A percentile compares a stretch with the other conserved stretches of the same genome.
These are phyloP conservation scores for Ailuropoda melanoleuca DNA, from an alignment of 2,113 vertebrate genomes.

Conservation along the genomic window DNA sequence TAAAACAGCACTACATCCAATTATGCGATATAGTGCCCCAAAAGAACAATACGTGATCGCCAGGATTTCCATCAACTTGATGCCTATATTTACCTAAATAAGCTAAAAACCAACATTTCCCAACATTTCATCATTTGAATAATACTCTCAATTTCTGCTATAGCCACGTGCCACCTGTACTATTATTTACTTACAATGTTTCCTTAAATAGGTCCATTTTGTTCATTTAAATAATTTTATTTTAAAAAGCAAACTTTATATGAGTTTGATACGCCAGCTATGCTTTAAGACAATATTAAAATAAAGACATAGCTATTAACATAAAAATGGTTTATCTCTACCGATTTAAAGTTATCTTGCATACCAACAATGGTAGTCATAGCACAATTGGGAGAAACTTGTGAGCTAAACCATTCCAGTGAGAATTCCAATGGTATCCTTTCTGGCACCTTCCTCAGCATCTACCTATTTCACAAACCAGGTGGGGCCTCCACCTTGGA, in stretches of 20 bases:
- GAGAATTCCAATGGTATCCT: background rate
- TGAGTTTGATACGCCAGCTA: background rate
- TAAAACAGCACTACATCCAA: constrained; percentile 74
- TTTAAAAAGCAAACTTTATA: constrained; percentile 15
- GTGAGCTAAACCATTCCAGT: background rate
- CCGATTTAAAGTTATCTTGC: background rate
- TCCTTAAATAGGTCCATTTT: constrained; percentile 18
- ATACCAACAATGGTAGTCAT: background rate
- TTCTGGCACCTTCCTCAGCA: background rate
- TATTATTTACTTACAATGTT: background rate
- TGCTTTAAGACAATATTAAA: constrained; percentile 41
- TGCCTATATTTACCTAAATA: constrained; percentile 58
- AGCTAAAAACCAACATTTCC: constrained; percentile 55
- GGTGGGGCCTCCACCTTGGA: background rate
- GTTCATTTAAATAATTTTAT: constrained; percentile 47
- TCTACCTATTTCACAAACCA: background rate
- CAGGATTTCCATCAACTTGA: constrained; percentile 39
- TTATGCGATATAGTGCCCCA: constrained; percentile 61
- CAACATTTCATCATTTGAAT: constrained; percentile 28
- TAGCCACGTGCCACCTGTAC: background rate
- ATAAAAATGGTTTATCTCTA: background rate
- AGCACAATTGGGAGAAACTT: background rate
- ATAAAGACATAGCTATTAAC: constrained; percentile 20
- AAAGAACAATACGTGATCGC: constrained; percentile 62
- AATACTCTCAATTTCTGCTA: background rate